These are phyloP conservation scores for Ornithorhynchus anatinus DNA, from an alignment of 2,113 vertebrate genomes.

Conservation along the genomic window DNA sequence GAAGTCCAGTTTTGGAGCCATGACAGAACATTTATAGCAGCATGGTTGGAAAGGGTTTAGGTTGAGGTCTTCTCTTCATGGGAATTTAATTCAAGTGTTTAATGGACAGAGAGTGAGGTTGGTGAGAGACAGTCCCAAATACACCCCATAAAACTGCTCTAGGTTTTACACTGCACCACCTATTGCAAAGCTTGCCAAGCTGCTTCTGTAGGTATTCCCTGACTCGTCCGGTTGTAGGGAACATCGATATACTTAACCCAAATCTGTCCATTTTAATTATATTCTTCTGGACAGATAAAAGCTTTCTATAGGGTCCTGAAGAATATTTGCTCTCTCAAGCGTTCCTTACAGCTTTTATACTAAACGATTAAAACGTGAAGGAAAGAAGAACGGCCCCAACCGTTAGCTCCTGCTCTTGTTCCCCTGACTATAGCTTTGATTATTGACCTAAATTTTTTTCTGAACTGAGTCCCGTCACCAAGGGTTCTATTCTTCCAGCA, in stretches of 20 bases:
- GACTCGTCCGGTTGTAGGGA: constrained; percentile 64
- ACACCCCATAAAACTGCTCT: constrained; percentile 7
- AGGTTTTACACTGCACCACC: constrained; percentile 45
- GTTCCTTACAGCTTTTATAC: constrained; percentile 75
- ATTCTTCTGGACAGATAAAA: constrained; percentile 78
- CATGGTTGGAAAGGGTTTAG: constrained; percentile 23
- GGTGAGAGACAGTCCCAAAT: constrained; percentile 18
- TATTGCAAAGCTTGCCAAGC: constrained; percentile 53
- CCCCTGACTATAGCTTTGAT: constrained; percentile 72
- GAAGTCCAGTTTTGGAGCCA: neutral
- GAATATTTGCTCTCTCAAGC: constrained; percentile 80
- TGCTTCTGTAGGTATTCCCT: constrained; percentile 61
- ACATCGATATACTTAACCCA: constrained; percentile 77
- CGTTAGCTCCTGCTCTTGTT: constrained; percentile 72
- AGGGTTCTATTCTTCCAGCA: constrained; percentile 46
- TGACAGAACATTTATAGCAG: constrained; percentile 39
- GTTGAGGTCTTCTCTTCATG: constrained; percentile 28
- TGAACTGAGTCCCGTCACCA: constrained; percentile 72
- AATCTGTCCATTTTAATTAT: constrained; percentile 82
- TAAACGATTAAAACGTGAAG: constrained; percentile 74
- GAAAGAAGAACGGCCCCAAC: constrained; percentile 59
- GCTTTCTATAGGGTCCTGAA: constrained; percentile 77
- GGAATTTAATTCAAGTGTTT: constrained; percentile 41
- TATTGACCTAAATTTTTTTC: constrained; percentile 80
- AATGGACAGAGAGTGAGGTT: neutral